A percentile compares a stretch with the other conserved stretches of the same genome.
phyloP scores from a whole-genome alignment of 2,888 invertebrate genomes.

The Lasioglossum leucozonium region DNA sequence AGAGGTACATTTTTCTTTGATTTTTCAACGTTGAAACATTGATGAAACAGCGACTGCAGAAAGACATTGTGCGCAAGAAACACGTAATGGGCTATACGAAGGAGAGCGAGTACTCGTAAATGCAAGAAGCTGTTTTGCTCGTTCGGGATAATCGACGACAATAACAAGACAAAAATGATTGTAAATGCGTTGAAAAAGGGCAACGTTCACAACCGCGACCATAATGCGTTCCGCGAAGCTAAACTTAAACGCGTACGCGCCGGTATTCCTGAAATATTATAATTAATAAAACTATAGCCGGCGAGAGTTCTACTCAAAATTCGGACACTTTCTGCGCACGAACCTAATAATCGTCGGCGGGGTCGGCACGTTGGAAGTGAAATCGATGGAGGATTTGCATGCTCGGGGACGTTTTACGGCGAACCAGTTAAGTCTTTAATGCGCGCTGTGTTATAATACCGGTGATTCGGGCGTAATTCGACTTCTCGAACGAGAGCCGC shows the following conservation, averaged over 20 bases:
- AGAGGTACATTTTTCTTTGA: too few species aligned
- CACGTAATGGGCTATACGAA: background rate
- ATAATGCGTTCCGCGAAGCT: background rate
- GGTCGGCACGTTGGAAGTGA: background rate
- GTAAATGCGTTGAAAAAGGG: background rate
- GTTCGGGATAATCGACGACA: background rate
- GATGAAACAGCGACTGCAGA: background rate
- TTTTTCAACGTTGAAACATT: background rate
- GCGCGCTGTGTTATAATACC: constrained; percentile 16
- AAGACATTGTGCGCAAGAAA: background rate
- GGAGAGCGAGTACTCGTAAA: background rate
- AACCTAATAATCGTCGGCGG: constrained; percentile 7
- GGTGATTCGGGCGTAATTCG: constrained; percentile 29
- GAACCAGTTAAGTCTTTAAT: constrained; percentile 18
- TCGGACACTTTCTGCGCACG: background rate
- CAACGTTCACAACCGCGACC: background rate
- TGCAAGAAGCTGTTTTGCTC: background rate
- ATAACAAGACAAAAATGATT: background rate
- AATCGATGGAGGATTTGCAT: constrained; percentile 9
- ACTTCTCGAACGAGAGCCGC: constrained; percentile 30
- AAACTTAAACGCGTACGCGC: background rate
- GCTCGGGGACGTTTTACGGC: constrained; percentile 10
- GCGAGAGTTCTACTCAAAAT: background rate
- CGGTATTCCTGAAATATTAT: background rate
- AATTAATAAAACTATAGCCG: background rate